phyloP scores from a whole-genome alignment of 2,888 invertebrate genomes.

The Sarcophaga caerulescens region DNA sequence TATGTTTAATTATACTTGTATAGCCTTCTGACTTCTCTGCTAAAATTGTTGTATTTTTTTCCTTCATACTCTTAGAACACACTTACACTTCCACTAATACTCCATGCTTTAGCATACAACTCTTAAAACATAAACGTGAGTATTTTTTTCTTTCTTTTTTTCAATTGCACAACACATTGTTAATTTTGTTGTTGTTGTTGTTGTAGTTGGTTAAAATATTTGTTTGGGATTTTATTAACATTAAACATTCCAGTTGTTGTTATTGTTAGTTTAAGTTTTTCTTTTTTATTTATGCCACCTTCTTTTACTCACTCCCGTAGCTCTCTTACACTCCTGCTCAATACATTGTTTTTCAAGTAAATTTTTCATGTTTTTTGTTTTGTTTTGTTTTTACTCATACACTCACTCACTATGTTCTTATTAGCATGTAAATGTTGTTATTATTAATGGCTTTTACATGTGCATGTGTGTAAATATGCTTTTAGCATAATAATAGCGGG shows the following conservation, averaged over 20 bases:
- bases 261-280: constrained; percentile 20
- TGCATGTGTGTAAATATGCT: background rate
- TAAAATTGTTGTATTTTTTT: background rate
- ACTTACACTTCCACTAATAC: background rate
- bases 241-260: constrained; percentile 17
- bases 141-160: background rate
- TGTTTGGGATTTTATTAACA: background rate
- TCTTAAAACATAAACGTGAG: background rate
- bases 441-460: background rate
- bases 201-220: background rate
- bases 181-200: background rate
- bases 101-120: background rate
- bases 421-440: constrained; percentile 34
- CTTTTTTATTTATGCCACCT: background rate
- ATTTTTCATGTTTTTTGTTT: constrained; percentile 22
- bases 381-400: background rate
- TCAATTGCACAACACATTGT: background rate
- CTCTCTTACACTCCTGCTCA: no score
- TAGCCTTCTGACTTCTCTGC: constrained; percentile 33
- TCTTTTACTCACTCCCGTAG: no score
- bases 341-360: background rate
- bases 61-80: no score
- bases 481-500: background rate
- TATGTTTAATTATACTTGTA: constrained; percentile 61
- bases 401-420: constrained; percentile 34